phyloP scores from a whole-genome alignment of 2,113 vertebrate species.

The Pandion haliaetus region DNA sequence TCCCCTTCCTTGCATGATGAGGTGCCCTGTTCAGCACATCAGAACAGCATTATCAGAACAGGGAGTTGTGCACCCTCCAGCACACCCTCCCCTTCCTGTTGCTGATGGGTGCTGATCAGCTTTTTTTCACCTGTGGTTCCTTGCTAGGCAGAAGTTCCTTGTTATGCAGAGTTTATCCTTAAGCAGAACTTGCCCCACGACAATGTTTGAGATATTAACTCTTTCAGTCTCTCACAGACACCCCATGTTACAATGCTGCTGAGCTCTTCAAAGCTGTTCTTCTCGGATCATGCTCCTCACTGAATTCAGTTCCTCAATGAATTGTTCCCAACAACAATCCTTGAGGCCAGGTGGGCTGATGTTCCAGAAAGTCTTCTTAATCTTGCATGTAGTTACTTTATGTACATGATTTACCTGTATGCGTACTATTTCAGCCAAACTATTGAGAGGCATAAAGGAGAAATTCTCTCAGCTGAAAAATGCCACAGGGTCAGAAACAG shows the following conservation, averaged over 20 bases:
- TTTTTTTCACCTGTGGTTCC: no score
- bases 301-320: not conserved
- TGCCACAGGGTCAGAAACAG: not conserved
- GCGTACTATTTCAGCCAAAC: rapidly evolving
- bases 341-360: rapidly evolving
- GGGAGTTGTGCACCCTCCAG: no score
- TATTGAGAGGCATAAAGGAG: not conserved
- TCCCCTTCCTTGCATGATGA: no score
- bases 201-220: no score
- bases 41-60: no score
- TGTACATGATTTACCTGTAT: not conserved
- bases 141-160: no score
- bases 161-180: no score
- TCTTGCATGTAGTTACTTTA: not conserved
- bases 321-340: not conserved
- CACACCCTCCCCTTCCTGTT: no score
- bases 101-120: no score
- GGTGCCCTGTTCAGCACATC: no score
- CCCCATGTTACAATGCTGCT: not conserved
- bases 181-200: no score
- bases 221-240: no score
- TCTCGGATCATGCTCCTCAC: not conserved
- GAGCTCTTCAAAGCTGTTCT: not conserved
- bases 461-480: not conserved
- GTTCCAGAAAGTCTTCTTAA: not conserved